These are phyloP conservation scores for Tretioscincus oriximinensis DNA, from an alignment of 2,113 vertebrate genomes.

Conservation along the genomic window DNA sequence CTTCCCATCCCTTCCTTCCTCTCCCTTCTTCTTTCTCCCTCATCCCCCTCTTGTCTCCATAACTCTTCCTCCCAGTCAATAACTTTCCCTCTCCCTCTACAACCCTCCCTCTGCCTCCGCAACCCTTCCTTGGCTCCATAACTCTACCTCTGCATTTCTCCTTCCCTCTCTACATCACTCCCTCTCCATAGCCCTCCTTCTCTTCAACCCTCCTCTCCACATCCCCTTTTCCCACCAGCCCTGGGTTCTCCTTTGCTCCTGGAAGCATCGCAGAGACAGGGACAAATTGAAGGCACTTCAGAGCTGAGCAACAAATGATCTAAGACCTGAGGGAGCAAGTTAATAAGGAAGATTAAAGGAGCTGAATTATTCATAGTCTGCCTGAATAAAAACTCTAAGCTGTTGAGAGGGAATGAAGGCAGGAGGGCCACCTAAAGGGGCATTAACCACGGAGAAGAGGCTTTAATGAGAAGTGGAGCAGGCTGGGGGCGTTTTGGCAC, in stretches of 20 bases:
- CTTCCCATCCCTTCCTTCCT: no score
- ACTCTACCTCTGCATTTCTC: no score
- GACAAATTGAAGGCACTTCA: constrained; percentile 14
- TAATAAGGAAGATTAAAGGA: constrained; percentile 32
- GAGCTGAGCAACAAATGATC: constrained; percentile 14
- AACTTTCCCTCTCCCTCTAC: no score
- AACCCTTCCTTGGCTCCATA: no score
- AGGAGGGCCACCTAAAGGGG: neutral
- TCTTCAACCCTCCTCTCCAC: neutral
- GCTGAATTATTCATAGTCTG: constrained; percentile 20
- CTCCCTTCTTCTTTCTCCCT: no score
- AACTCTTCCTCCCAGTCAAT: no score
- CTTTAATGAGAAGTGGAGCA: neutral
- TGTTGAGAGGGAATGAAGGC: neutral
- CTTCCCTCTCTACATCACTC: no score
- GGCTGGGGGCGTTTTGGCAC: neutral
- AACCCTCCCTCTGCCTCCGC: no score
- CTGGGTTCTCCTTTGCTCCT: neutral
- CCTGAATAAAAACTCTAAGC: constrained; percentile 13
- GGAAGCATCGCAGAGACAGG: neutral
- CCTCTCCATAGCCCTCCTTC: no score
- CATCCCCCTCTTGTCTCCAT: no score
- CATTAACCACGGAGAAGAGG: constrained; percentile 1
- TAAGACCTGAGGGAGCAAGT: constrained; percentile 17
- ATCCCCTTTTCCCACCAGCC: neutral